Evolutionary conservation across 2,888 invertebrate genomes (phyloP), one percentile per base, ranked within the genome.

Genomic region (Galerucella nymphaeae): DNA sequence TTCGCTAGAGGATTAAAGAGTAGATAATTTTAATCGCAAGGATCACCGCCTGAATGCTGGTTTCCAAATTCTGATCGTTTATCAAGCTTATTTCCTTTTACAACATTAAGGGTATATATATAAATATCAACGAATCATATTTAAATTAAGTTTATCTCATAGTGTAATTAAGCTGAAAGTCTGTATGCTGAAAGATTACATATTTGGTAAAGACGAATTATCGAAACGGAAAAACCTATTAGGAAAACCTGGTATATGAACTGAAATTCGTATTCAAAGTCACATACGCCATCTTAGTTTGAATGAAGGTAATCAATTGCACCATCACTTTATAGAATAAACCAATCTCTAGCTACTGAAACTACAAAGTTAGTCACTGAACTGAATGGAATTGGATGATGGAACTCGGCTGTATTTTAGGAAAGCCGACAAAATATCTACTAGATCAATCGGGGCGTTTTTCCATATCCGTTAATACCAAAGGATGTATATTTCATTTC

Each of bases 271-370:
- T 76, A 81, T 79, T 78, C 78, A 79, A 76, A 79, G 78, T 79
- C 80, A 75, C 77, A 76, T 78, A 78, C 79, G 80, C 81, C 73
- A 72, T 78, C 78, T 80, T 77, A 79, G 76, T 78, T 73, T 78
- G 81, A 82, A 83, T 82, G 77, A 80, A 80, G 80, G 78, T 83
- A 83, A 83, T 83, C 83, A 83, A 83, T 82, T 83, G 82, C 80
- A 78, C 78, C 80, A 80, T 83, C 80, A 80, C 79, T 82, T 78
- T 78, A 67, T 71, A 80, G 77, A 80, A 81, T 76, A 73, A 73
- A 74, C 72, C 69, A 63, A 70, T 69, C 66, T 62, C 71, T 53
- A 64, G 70, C 68, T 20, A 69, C 72, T 70, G 67, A 66, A 71
- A 71, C 73, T 79, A 78, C 78, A 77, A 80, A 81, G 81, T 78